These are phyloP conservation scores for Oryzias curvinotus DNA, from an alignment of 2,113 vertebrate genomes.

Conservation along the genomic window DNA sequence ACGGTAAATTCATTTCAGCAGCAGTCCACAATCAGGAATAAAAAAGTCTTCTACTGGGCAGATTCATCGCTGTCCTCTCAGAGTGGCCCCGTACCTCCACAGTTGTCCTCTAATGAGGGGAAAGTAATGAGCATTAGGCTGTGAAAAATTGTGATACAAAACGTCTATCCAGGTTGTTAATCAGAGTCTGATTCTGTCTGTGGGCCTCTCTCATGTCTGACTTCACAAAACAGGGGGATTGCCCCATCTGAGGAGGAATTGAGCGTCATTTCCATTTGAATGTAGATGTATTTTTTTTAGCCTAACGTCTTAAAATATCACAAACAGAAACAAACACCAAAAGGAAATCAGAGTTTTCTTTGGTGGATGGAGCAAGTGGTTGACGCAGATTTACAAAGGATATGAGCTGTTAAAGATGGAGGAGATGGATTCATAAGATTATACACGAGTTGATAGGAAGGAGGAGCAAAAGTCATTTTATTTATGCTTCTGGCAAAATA, in stretches of 20 bases:
- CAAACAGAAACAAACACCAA: conserved; percentile 33
- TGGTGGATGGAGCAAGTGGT: no score
- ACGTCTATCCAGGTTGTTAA: conserved; percentile 76
- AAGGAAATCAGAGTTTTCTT: background rate
- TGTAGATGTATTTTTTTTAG: conserved; percentile 70
- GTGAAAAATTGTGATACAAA: conserved; percentile 73
- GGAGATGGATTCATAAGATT: no score
- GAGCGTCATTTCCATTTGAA: conserved; percentile 76
- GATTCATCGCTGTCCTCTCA: conserved; percentile 43
- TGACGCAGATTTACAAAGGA: no score
- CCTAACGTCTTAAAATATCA: conserved; percentile 56
- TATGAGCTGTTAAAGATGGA: no score
- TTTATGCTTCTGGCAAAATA: no score
- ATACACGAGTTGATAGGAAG: no score
- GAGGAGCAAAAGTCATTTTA: no score
- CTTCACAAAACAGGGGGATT: conserved; percentile 64
- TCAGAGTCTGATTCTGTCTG: conserved; percentile 65
- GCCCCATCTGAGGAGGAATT: conserved; percentile 57
- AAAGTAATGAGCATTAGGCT: conserved; percentile 74
- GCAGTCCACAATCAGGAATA: conserved; percentile 22
- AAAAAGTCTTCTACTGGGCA: conserved; percentile 8
- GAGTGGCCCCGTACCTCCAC: conserved; percentile 57
- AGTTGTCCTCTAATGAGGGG: conserved; percentile 77
- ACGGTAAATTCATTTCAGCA: conserved; percentile 6
- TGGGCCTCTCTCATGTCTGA: conserved; percentile 53